Evolutionary conservation across 1,140 invertebrate genomes (phyloP).

Genomic region (Zaprionus kolodkinae): DNA sequence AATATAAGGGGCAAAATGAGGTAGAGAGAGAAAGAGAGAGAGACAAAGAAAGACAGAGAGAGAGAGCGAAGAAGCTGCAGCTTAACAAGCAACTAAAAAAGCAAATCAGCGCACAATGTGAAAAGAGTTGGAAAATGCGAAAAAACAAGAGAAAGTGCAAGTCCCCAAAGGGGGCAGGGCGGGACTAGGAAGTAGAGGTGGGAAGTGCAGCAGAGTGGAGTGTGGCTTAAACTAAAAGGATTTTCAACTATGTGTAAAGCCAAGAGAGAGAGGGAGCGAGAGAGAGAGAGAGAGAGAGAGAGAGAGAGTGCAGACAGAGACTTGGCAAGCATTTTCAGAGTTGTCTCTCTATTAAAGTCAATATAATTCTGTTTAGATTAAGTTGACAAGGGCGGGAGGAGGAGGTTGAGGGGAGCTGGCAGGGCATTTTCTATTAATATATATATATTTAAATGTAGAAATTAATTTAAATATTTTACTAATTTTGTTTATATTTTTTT

Average conservation of each 20-base stretch:
- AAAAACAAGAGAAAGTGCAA: slow-evolving; percentile 15
- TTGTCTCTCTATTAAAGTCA: not conserved
- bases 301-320: not conserved
- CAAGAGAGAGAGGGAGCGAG: not conserved
- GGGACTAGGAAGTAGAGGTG: too few species aligned
- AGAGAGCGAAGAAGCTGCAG: slow-evolving; percentile 51
- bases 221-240: slow-evolving; percentile 46
- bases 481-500: too few species aligned
- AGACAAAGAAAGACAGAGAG: not conserved
- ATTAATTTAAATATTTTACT: too few species aligned
- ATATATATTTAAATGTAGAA: too few species aligned
- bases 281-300: not conserved
- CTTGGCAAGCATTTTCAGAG: not conserved
- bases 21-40: not conserved
- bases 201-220: slow-evolving; percentile 10
- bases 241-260: slow-evolving; percentile 36
- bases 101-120: slow-evolving; percentile 73
- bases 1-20: not conserved
- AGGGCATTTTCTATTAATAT: too few species aligned
- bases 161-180: slow-evolving; percentile 14
- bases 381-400: not conserved
- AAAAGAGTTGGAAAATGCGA: slow-evolving; percentile 53
- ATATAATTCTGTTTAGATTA: not conserved
- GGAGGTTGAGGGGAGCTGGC: too few species aligned
- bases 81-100: slow-evolving; percentile 71